A percentile compares a stretch with the other conserved stretches of the same genome.
Evolutionary conservation across 2,113 vertebrate genomes (phyloP).

Genomic region (Leucoraja erinaceus): DNA sequence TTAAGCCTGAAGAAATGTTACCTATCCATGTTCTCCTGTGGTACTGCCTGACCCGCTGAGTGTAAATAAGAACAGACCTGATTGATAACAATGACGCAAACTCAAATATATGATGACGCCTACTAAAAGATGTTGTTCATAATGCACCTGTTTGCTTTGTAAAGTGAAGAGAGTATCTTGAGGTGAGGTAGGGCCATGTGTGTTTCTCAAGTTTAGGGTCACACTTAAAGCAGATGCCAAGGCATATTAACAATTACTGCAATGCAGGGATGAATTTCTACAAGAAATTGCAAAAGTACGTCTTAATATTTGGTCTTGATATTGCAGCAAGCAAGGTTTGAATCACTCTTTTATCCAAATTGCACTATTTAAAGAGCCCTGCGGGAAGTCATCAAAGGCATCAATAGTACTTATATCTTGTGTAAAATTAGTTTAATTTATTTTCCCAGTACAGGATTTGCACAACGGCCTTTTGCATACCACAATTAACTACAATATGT

Average conservation of each 20-base stretch:
- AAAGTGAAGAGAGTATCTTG: not conserved
- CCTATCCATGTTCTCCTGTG: no score
- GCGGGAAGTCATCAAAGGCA: not conserved
- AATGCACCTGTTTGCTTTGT: conserved; percentile 13
- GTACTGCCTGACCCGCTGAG: no score
- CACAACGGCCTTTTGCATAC: not conserved
- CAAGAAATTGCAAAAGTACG: not conserved
- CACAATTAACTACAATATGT: conserved; percentile 27
- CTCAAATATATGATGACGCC: not conserved
- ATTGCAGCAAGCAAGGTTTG: not conserved
- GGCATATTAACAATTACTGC: not conserved
- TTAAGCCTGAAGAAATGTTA: no score
- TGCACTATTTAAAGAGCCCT: not conserved
- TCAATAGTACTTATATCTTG: conserved; percentile 17
- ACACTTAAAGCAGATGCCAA: not conserved
- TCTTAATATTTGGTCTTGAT: not conserved
- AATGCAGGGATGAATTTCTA: not conserved
- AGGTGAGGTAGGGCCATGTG: not conserved
- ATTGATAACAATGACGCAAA: not conserved
- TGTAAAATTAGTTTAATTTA: not conserved
- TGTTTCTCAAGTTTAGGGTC: not conserved
- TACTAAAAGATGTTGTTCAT: not conserved
- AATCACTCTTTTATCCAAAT: conserved; percentile 11
- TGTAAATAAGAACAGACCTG: no score
- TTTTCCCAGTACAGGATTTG: conserved; percentile 13